phyloP scores from a whole-genome alignment of 2,113 vertebrate genomes.

The Carassius gibelio region DNA sequence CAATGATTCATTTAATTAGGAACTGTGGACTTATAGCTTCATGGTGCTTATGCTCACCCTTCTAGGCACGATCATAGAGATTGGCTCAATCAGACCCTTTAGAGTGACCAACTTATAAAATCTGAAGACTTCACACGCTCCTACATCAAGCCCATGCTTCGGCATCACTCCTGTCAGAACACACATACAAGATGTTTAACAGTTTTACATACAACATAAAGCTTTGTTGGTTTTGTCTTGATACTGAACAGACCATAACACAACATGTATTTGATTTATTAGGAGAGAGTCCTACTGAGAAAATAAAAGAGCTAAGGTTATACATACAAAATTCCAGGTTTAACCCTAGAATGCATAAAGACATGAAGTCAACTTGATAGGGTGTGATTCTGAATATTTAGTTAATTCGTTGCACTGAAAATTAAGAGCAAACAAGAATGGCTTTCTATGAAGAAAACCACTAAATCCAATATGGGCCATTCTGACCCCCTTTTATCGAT shows the following conservation, averaged over 20 bases:
- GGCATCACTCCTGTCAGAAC: conserved; percentile 90
- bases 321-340: background rate
- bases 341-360: background rate
- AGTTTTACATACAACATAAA: background rate
- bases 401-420: background rate
- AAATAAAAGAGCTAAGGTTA: background rate
- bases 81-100: conserved; percentile 93
- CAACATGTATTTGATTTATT: background rate
- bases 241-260: background rate
- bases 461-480: background rate
- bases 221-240: background rate
- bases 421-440: background rate
- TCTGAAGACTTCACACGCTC: conserved; percentile 90
- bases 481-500: background rate
- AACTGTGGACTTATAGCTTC: background rate
- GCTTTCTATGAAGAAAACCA: background rate
- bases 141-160: conserved; percentile 93
- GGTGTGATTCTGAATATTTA: background rate
- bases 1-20: background rate
- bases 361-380: background rate
- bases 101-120: conserved; percentile 97
- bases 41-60: conserved; percentile 81
- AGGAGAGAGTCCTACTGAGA: background rate
- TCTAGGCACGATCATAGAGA: conserved; percentile 98
- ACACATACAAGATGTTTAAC: background rate